A percentile compares a stretch with the other conserved stretches of the same genome.
Conservation (phyloP, 1,140 invertebrate genomes). For the Drosophila varians region DNA sequence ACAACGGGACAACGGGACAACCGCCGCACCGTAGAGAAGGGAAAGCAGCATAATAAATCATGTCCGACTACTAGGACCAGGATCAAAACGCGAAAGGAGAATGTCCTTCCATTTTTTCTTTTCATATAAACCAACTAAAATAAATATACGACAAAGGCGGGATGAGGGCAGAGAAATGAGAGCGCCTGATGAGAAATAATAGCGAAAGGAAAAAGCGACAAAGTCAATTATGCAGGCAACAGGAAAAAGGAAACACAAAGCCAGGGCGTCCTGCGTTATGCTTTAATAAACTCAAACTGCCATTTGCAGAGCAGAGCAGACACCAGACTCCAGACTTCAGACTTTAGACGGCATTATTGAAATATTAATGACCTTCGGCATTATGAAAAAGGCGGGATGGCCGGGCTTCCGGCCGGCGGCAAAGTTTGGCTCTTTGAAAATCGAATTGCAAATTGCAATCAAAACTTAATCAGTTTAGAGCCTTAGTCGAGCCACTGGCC, state of each 20-base stretch:
- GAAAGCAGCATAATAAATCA: conserved; percentile 45
- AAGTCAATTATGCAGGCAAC: conserved; percentile 77
- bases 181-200: conserved; percentile 61
- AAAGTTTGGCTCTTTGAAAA: conserved; percentile 64
- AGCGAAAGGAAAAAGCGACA: conserved; percentile 64
- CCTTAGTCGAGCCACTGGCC: conserved; percentile 45
- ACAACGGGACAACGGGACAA: conserved; percentile 11
- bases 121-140: conserved; percentile 44
- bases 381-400: conserved; percentile 45
- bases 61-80: conserved; percentile 37
- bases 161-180: not conserved
- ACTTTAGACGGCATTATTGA: conserved; percentile 67
- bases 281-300: conserved; percentile 59
- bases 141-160: conserved; percentile 18
- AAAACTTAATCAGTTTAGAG: conserved; percentile 80
- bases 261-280: conserved; percentile 24
- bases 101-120: conserved; percentile 19
- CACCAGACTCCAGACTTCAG: conserved; percentile 12
- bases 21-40: not conserved
- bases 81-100: conserved; percentile 28
- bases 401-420: conserved; percentile 10
- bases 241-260: conserved; percentile 23
- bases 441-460: conserved; percentile 78
- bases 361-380: conserved; percentile 76
- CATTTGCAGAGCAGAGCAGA: conserved; percentile 28